Evolutionary conservation across 2,797 vertebrate species (phyloP).

Genomic region (Halcyon chelicuti): DNA sequence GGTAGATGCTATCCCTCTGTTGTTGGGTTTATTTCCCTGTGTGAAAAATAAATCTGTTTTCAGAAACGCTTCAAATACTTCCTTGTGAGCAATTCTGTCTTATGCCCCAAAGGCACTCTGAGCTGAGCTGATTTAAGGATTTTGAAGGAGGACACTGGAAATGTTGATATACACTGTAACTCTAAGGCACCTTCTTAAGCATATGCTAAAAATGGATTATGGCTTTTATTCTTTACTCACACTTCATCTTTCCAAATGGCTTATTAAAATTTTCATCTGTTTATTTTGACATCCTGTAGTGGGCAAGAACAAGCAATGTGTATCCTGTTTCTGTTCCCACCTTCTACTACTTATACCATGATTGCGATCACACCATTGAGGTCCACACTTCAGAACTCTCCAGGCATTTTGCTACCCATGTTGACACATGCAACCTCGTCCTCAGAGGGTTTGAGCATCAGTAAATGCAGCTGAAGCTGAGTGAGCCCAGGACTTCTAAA

Average conservation of each 20-base stretch:
- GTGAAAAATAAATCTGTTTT: constrained; percentile 53
- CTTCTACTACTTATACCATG: background rate
- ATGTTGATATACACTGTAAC: constrained; percentile 3
- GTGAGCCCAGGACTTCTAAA: background rate
- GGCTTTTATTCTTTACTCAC: constrained; percentile 16
- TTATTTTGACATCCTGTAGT: background rate
- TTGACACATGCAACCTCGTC: background rate
- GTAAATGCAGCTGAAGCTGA: background rate
- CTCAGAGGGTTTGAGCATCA: background rate
- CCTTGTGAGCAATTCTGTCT: constrained; percentile 2
- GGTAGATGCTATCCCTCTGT: constrained; percentile 21
- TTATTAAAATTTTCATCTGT: constrained; percentile 1
- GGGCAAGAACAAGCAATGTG: background rate
- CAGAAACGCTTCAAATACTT: constrained; percentile 50
- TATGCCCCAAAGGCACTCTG: constrained; percentile 49
- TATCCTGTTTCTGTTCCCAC: background rate
- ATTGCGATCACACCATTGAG: background rate
- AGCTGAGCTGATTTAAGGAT: constrained; percentile 65
- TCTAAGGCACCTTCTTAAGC: constrained; percentile 33
- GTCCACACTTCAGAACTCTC: background rate
- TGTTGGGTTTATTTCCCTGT: constrained; percentile 59
- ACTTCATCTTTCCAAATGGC: constrained; percentile 25
- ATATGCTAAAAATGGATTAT: constrained; percentile 48
- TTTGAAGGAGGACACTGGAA: constrained; percentile 30
- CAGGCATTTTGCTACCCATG: background rate